These are phyloP conservation scores for Drosophila obscura DNA, from an alignment of 1,140 invertebrate genomes.

Conservation along the genomic window DNA sequence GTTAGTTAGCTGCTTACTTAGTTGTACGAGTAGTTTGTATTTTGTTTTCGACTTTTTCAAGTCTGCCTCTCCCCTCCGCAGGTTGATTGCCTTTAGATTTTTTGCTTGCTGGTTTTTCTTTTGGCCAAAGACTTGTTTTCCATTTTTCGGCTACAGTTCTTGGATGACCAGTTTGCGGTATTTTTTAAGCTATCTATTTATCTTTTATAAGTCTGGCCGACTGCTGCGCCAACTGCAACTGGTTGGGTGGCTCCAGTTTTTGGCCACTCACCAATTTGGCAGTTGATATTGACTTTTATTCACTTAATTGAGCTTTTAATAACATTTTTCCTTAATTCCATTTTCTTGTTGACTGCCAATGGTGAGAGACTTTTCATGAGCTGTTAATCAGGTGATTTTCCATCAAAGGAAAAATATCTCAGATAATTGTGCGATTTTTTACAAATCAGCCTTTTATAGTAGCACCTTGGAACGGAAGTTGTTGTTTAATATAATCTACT, in stretches of 20 bases:
- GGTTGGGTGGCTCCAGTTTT: constrained; percentile 24
- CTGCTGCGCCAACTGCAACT: constrained; percentile 30
- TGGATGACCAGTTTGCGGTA: constrained; percentile 78
- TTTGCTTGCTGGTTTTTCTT: constrained; percentile 49
- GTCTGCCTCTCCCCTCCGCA: constrained; percentile 43
- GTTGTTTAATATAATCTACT: too few species aligned
- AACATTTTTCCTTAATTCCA: constrained; percentile 45
- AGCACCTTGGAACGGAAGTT: too few species aligned
- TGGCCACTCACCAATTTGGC: constrained; percentile 57
- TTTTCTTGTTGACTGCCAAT: constrained; percentile 21
- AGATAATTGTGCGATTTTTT: too few species aligned
- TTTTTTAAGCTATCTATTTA: constrained; percentile 37
- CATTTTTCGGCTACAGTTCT: constrained; percentile 63
- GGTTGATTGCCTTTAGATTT: constrained; percentile 48
- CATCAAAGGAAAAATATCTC: constrained; percentile 2
- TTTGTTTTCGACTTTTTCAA: constrained; percentile 40
- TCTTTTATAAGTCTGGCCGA: constrained; percentile 25
- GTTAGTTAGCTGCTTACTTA: constrained; percentile 44
- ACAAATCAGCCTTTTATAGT: too few species aligned
- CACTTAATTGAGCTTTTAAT: constrained; percentile 65
- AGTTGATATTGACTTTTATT: constrained; percentile 78
- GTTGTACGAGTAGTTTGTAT: neutral
- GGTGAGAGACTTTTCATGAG: constrained; percentile 8
- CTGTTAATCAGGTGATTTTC: constrained; percentile 13
- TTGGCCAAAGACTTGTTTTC: constrained; percentile 69